These are phyloP conservation scores for Ascaphus truei DNA, from an alignment of 2,113 vertebrate genomes.

Conservation along the genomic window DNA sequence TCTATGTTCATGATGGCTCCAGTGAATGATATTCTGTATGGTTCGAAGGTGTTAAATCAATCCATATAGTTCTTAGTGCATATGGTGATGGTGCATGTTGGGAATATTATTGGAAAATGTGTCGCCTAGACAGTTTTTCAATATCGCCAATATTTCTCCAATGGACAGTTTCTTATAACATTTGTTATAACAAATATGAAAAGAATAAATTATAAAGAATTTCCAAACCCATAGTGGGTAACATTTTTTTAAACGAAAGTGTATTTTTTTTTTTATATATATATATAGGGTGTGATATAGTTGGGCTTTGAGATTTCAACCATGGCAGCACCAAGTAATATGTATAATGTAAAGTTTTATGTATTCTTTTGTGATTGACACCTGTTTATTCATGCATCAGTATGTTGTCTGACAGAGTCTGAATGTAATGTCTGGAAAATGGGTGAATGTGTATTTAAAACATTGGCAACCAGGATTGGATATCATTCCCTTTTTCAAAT, in stretches of 20 bases:
- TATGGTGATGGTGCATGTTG: constrained; percentile 22
- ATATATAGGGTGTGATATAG: neutral
- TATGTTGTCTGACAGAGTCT: constrained; percentile 52
- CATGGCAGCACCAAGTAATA: constrained; percentile 30
- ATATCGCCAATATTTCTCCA: no score
- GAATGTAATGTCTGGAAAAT: constrained; percentile 54
- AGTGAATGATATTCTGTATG: neutral
- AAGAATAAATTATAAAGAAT: constrained; percentile 13
- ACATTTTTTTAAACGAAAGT: constrained; percentile 37
- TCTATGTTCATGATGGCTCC: neutral
- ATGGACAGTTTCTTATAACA: neutral
- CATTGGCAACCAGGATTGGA: constrained; percentile 48
- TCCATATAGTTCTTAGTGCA: constrained; percentile 37
- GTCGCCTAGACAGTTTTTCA: neutral
- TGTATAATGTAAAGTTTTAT: constrained; percentile 36
- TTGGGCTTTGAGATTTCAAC: constrained; percentile 34
- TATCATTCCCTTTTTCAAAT: constrained; percentile 38
- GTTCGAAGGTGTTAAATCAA: constrained; percentile 4
- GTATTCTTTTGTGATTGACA: constrained; percentile 39
- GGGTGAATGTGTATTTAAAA: constrained; percentile 44
- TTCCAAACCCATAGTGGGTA: constrained; percentile 33
- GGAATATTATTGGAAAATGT: constrained; percentile 19
- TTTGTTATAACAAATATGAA: neutral
- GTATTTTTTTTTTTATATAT: constrained; percentile 18
- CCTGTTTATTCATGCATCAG: constrained; percentile 38